These are phyloP conservation scores for Monochamus alternatus DNA, from an alignment of 2,888 invertebrate species.

Conservation along the genomic window DNA sequence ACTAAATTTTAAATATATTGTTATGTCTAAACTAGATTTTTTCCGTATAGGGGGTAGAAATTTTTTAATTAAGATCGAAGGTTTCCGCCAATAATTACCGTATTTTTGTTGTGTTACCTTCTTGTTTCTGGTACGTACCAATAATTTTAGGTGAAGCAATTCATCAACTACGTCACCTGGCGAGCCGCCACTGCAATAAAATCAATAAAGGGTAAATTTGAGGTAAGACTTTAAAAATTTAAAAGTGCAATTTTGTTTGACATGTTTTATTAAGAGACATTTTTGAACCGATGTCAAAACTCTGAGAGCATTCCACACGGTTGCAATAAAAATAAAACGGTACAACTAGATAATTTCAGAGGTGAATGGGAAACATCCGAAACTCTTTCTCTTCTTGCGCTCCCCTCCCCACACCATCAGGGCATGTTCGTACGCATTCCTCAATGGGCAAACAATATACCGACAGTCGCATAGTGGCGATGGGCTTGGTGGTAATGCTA, in stretches of 20 bases:
- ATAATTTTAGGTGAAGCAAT: too few relatives aligned
- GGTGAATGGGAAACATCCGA: constrained; percentile 55
- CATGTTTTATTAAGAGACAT: background rate
- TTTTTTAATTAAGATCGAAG: too few relatives aligned
- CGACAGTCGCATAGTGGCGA: constrained; percentile 61
- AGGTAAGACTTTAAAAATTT: too few relatives aligned
- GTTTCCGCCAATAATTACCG: too few relatives aligned
- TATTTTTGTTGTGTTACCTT: too few relatives aligned
- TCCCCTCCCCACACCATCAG: constrained; percentile 42
- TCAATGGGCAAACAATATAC: constrained; percentile 59
- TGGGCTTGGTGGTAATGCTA: constrained; percentile 53
- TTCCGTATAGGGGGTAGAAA: too few relatives aligned
- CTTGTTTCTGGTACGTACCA: too few relatives aligned
- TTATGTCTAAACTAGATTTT: too few relatives aligned
- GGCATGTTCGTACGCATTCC: constrained; percentile 55
- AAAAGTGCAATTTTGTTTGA: constrained; percentile 23
- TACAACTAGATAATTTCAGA: constrained; percentile 50
- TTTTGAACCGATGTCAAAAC: constrained; percentile 31
- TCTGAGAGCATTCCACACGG: constrained; percentile 43
- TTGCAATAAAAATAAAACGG: constrained; percentile 45
- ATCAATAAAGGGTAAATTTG: too few relatives aligned
- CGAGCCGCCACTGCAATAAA: too few relatives aligned
- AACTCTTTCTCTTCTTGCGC: constrained; percentile 54
- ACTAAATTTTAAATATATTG: too few relatives aligned
- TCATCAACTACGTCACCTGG: too few relatives aligned